A percentile compares a stretch with the other conserved stretches of the same genome.
phyloP scores from a whole-genome alignment of 2,888 invertebrate species.

The Phortica magna region DNA sequence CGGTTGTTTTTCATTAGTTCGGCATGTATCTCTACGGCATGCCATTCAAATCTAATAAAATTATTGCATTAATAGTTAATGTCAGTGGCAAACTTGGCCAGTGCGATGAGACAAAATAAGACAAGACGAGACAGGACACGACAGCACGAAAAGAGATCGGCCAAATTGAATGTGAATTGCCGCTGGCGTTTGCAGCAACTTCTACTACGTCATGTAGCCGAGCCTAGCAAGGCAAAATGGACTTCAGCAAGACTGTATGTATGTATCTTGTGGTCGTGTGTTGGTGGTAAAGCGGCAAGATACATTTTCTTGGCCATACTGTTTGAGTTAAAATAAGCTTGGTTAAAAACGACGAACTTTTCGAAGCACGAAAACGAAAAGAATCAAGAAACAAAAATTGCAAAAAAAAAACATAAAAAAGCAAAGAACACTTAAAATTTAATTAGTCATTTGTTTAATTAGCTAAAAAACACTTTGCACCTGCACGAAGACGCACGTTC shows the following conservation, averaged over 20 bases:
- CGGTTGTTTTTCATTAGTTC: neutral
- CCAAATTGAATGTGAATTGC: conserved; percentile 20
- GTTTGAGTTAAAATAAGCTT: too few relatives aligned
- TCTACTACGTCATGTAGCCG: too few relatives aligned
- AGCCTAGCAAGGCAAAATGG: too few relatives aligned
- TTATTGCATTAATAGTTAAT: conserved; percentile 26
- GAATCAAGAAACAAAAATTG: neutral
- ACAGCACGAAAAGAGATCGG: neutral
- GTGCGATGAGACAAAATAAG: neutral
- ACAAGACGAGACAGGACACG: neutral
- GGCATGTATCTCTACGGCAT: neutral
- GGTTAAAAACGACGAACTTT: neutral
- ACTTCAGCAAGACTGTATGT: too few relatives aligned
- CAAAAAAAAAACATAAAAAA: neutral
- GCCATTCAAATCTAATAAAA: conserved; percentile 27
- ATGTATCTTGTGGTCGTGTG: too few relatives aligned
- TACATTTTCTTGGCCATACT: too few relatives aligned
- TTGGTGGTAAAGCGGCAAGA: too few relatives aligned
- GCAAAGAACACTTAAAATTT: neutral
- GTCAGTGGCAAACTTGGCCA: neutral
- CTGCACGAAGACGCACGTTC: neutral
- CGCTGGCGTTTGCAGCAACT: neutral
- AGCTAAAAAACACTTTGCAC: conserved; percentile 1
- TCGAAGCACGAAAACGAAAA: neutral
- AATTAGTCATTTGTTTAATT: conserved; percentile 14